Evolutionary conservation across 2,797 vertebrate species (phyloP), one percentile per base, ranked within the genome.

Genomic region (Ambastaia sidthimunki): DNA sequence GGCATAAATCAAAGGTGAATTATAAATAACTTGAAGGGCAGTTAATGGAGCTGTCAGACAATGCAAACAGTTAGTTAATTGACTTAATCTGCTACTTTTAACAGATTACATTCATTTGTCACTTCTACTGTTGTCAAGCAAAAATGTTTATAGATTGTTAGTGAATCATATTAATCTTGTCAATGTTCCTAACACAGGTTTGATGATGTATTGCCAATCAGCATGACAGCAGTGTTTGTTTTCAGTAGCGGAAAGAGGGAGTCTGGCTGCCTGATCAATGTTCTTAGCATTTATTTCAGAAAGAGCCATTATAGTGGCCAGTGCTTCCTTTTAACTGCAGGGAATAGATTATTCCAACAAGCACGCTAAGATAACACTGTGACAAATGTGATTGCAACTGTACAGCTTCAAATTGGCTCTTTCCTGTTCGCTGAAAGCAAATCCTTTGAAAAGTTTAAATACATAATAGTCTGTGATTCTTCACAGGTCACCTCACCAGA

Each of bases 341-440:
- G 73, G 31, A 78, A 57, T 77, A 50, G 76, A 85, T 82, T 74
- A 86, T 80, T 65, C 71, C 63, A 50, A 84, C 82, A 84, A 82
- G 76, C 59, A 48, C 1, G 62, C 79, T 84, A 85, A 68, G 68
- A 80, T 66, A 84, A 85, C 83, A 84, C 76, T 82, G 69, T 85
- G 81, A 84, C 54, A 48, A 76, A 50, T 71, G 59, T 83, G 79
- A 85, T 73, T 78, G 74, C 74, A 83, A 82, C 75, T 84, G 71
- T 83, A 80, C 77, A 73, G 76, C 65, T 41, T 83, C 70, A 86
- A 86, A 87, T 81, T 74, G 74, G 47, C 72, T 62, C 34, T 81
- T 89, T 87, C 84, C 88, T 89, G 86, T 81, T 77, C 69, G 12
- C 41, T 62, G 82, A 85, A 77, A 82, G 47, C 48, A 31, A 70